These are phyloP conservation scores for Sitodiplosis mosellana DNA, from an alignment of 1,140 invertebrate genomes.

Conservation along the genomic window DNA sequence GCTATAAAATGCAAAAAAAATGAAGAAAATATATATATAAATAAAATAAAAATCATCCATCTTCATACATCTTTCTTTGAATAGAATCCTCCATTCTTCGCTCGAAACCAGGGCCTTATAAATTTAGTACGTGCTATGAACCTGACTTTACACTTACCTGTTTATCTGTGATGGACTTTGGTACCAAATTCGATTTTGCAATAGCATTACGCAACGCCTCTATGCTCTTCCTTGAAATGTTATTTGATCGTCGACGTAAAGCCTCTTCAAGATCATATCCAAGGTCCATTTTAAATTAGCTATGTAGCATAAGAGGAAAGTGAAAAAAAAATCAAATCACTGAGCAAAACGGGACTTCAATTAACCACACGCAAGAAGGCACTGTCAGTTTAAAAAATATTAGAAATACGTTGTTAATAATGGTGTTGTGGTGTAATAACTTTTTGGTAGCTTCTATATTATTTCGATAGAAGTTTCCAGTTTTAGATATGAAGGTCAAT, in stretches of 20 bases:
- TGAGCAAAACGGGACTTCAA: neutral
- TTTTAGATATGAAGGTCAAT: too few relatives aligned
- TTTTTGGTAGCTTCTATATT: too few relatives aligned
- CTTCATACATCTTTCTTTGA: too few relatives aligned
- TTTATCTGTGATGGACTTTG: slow-evolving; percentile 28
- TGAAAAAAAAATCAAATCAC: neutral
- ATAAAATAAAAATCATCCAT: neutral
- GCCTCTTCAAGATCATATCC: slow-evolving; percentile 3
- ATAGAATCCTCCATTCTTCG: neutral
- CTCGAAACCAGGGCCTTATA: neutral
- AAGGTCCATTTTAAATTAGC: slow-evolving; percentile 2
- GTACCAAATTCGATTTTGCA: slow-evolving; percentile 14
- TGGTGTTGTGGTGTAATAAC: neutral
- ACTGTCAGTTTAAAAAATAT: neutral
- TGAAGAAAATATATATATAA: neutral
- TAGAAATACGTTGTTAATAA: neutral
- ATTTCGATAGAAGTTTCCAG: too few relatives aligned
- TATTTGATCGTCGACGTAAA: neutral
- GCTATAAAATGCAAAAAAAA: slow-evolving; percentile 9
- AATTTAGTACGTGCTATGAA: neutral
- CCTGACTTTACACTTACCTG: slow-evolving; percentile 13
- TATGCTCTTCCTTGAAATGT: neutral
- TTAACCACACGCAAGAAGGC: neutral
- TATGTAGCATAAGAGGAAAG: neutral
- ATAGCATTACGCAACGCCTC: neutral